phyloP scores from a whole-genome alignment of 2,113 vertebrate genomes.

The Cephalopholis sonnerati region DNA sequence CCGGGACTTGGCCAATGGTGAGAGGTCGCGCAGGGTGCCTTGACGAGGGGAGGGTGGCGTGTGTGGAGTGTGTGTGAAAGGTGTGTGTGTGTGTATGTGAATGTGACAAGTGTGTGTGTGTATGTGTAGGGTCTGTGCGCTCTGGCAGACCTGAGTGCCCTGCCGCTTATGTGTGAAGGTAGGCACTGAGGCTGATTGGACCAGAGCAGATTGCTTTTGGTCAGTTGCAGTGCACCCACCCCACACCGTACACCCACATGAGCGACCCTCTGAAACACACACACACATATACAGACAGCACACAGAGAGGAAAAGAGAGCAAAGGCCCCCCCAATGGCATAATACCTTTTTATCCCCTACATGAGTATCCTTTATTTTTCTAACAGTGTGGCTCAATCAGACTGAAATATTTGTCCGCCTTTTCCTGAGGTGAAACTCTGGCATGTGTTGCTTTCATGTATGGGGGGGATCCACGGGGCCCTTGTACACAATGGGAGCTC shows the following conservation, averaged over 20 bases:
- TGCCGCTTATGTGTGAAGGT: slow-evolving; percentile 82
- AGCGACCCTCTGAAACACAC: slow-evolving; percentile 55
- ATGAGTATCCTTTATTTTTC: slow-evolving; percentile 74
- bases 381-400: slow-evolving; percentile 74
- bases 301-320: slow-evolving; percentile 60
- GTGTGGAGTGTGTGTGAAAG: slow-evolving; percentile 53
- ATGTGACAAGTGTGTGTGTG: slow-evolving; percentile 73
- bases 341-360: slow-evolving; percentile 71
- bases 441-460: slow-evolving; percentile 83
- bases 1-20: slow-evolving; percentile 91
- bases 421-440: slow-evolving; percentile 81
- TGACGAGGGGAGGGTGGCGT: slow-evolving; percentile 86
- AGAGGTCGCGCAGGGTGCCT: slow-evolving; percentile 86
- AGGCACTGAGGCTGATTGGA: slow-evolving; percentile 85
- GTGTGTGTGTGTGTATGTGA: slow-evolving; percentile 57
- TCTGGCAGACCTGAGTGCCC: slow-evolving; percentile 80
- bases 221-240: slow-evolving; percentile 73
- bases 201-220: slow-evolving; percentile 83
- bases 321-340: slow-evolving; percentile 59
- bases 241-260: slow-evolving; percentile 57
- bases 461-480: slow-evolving; percentile 69
- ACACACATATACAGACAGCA: slow-evolving; percentile 47
- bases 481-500: slow-evolving; percentile 84
- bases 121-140: slow-evolving; percentile 73
- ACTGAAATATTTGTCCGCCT: slow-evolving; percentile 81